phyloP scores from a whole-genome alignment of 2,888 invertebrate genomes.

The Stenichneumon culpator region DNA sequence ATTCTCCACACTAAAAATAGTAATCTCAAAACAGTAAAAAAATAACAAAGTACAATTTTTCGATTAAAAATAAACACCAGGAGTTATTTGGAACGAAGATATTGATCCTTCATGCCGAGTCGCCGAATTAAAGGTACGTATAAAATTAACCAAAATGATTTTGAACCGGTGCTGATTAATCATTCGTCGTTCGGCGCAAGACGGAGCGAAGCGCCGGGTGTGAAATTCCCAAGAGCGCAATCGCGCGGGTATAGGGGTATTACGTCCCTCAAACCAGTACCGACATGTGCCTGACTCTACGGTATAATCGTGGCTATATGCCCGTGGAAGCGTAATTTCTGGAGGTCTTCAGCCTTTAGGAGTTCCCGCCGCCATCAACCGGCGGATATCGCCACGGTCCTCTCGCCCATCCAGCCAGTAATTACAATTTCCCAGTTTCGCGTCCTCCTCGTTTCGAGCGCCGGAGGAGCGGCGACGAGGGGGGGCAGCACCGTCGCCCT shows the following conservation, averaged over 20 bases:
- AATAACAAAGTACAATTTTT: too few species aligned
- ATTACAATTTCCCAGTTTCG: constrained; percentile 79
- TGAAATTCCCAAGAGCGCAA: constrained; percentile 27
- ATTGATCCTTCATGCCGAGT: too few species aligned
- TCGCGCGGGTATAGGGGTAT: constrained; percentile 1
- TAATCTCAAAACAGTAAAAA: too few species aligned
- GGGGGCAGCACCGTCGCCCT: constrained; percentile 39
- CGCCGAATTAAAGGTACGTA: background rate
- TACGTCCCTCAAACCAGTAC: constrained; percentile 36
- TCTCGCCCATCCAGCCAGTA: constrained; percentile 77
- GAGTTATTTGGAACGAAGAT: too few species aligned
- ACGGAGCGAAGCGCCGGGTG: background rate
- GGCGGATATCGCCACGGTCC: constrained; percentile 60
- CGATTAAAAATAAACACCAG: too few species aligned
- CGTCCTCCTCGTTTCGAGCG: constrained; percentile 43
- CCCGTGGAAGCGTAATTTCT: background rate
- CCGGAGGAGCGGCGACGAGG: constrained; percentile 30
- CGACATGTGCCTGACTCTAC: background rate
- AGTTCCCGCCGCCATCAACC: constrained; percentile 32
- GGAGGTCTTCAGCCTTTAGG: background rate
- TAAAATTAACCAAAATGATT: background rate
- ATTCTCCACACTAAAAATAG: too few species aligned
- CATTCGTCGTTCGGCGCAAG: background rate
- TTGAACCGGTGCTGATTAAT: background rate
- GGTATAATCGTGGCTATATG: background rate